Evolutionary conservation across 2,888 invertebrate genomes (phyloP).

Genomic region (Pammene fasciana): DNA sequence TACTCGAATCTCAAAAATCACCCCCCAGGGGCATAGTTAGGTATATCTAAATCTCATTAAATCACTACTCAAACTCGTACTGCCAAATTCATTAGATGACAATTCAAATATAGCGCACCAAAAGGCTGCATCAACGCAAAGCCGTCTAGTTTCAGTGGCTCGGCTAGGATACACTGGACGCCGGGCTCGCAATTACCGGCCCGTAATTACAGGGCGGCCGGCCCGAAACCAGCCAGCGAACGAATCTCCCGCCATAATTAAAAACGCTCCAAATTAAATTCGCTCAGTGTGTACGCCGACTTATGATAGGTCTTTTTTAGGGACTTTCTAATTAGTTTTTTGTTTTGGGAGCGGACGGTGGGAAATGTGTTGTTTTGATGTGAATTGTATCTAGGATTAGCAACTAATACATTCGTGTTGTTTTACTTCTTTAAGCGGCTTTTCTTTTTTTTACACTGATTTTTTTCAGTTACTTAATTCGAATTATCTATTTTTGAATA

Average conservation of each 20-base stretch:
- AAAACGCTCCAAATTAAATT: constrained; percentile 83
- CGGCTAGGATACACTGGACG: constrained; percentile 62
- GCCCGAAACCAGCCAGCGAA: constrained; percentile 75
- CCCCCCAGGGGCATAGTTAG: too few species aligned
- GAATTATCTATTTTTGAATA: too few species aligned
- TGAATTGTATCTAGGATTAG: constrained; percentile 3
- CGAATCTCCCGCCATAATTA: constrained; percentile 80
- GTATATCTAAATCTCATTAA: too few species aligned
- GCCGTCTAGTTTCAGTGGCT: constrained; percentile 57
- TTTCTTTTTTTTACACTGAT: background rate
- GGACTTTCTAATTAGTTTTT: constrained; percentile 80
- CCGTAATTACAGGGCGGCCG: constrained; percentile 82
- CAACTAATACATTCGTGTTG: background rate
- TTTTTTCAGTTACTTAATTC: too few species aligned
- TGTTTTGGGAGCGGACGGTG: constrained; percentile 63
- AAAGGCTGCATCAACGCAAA: constrained; percentile 27
- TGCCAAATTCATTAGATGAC: too few species aligned
- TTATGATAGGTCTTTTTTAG: constrained; percentile 82
- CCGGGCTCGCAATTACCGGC: constrained; percentile 78
- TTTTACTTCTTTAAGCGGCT: background rate
- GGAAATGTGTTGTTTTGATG: constrained; percentile 46
- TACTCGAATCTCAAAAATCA: too few species aligned
- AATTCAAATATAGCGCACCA: background rate
- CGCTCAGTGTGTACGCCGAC: constrained; percentile 77
- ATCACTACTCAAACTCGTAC: too few species aligned